These are phyloP conservation scores for Illadopsis cleaveri DNA, from an alignment of 2,113 vertebrate species.

Conservation along the genomic window DNA sequence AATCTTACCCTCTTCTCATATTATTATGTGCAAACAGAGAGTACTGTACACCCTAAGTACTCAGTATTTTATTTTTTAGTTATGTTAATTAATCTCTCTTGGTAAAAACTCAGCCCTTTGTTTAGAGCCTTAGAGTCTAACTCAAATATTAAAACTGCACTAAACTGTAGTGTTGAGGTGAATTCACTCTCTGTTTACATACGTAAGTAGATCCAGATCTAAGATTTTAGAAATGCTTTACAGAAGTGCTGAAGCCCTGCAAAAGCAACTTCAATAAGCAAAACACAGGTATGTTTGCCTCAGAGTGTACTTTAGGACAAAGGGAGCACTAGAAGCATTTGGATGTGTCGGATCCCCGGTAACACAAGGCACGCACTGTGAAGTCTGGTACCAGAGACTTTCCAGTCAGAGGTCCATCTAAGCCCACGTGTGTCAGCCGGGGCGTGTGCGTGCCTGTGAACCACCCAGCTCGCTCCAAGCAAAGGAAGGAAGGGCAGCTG, in stretches of 20 bases:
- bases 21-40: not conserved
- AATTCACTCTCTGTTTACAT: not conserved
- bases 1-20: not conserved
- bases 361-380: not conserved
- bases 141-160: not conserved
- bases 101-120: not conserved
- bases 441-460: not conserved
- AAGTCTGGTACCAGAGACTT: not conserved
- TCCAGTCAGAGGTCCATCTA: not conserved
- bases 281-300: not conserved
- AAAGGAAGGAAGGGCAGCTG: not conserved
- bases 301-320: not conserved
- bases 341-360: not conserved
- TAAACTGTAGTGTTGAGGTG: not conserved
- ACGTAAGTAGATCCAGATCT: not conserved
- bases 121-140: not conserved
- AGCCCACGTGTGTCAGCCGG: not conserved
- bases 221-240: not conserved
- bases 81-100: not conserved
- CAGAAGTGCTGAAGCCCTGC: not conserved
- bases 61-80: not conserved
- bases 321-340: not conserved
- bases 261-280: not conserved
- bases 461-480: constrained; percentile 26
- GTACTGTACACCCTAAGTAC: not conserved